Evolutionary conservation across 1,140 invertebrate species (phyloP).

Genomic region (Triops cancriformis): DNA sequence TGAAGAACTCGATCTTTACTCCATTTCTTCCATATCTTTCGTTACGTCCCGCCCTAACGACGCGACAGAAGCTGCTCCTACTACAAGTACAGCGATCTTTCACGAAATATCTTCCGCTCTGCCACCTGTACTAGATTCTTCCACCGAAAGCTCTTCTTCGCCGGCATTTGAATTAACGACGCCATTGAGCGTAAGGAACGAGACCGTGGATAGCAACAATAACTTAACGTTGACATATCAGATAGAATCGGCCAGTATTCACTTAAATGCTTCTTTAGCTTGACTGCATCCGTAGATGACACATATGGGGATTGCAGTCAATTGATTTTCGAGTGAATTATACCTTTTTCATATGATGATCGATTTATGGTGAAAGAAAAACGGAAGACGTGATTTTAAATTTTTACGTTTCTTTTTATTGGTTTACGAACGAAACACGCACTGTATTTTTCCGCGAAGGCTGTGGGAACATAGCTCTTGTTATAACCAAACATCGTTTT

Average conservation of each 20-base stretch:
- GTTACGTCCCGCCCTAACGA: background rate
- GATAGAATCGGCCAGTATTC: background rate
- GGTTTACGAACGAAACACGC: slow-evolving; percentile 4
- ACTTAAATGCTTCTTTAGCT: background rate
- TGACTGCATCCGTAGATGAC: background rate
- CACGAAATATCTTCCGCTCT: background rate
- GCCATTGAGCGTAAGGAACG: background rate
- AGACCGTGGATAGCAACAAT: background rate
- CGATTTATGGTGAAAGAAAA: no score
- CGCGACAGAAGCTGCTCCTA: background rate
- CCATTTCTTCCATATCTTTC: background rate
- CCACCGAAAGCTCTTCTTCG: background rate
- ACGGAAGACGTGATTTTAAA: background rate
- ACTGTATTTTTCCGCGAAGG: background rate
- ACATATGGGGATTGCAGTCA: background rate
- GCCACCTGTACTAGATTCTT: background rate
- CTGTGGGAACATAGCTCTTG: slow-evolving; percentile 10
- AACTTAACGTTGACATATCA: background rate
- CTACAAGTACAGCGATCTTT: background rate
- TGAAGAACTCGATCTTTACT: background rate
- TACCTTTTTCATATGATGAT: no score
- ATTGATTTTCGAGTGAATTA: no score
- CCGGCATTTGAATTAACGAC: background rate
- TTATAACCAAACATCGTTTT: background rate
- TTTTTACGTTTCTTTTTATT: background rate